Evolutionary conservation across 2,113 vertebrate species (phyloP), one percentile per base, ranked within the genome.

Genomic region (Pandion haliaetus): DNA sequence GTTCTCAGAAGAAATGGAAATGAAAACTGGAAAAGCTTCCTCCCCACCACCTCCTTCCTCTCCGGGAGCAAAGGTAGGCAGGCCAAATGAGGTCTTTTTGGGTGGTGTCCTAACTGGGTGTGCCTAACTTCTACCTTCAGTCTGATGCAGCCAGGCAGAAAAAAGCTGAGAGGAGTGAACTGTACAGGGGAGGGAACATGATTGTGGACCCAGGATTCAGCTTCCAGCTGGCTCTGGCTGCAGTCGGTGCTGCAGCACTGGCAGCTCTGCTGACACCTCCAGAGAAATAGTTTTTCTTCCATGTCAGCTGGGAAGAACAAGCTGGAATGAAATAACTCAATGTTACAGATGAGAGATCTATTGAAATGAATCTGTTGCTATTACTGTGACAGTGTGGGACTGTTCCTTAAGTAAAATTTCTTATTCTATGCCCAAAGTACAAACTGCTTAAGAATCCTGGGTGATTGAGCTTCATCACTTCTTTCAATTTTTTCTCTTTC

Each of bases 31-130:
- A 49, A 78, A 82, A 50, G 1, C 12, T 66, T 55, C 25, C 23
- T 58, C 4, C 5, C 10, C 28, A 65, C 2, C 12, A 31, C 4
- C 5, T 1, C 6, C 5, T 81, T 45, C 6, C 5, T 14, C 8
- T 55, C 38, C 58, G 0, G 0, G 8, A 55, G 6, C 23, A 62
- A 70, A 70, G 21, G 23, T 4, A 67, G 42, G 9, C 15, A 67
- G 42, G 9, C 15, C 47, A 45, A 59, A 76, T 3, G 8, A 74
- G 2, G 4, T 66, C 10, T 44, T 82, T 63, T 26, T 12, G 15
- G 13, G 10, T 52, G 10, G 2, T 63, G 23, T 63, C 26, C 12
- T 86, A 63, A 5, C 47, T 58, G 31, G 14, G 10, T 2, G 2
- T 31, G 6, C 28, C 10, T 47, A 26, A 23, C 4, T 77, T 80